phyloP scores from a whole-genome alignment of 2,888 invertebrate genomes.

The Yponomeuta sedellus region DNA sequence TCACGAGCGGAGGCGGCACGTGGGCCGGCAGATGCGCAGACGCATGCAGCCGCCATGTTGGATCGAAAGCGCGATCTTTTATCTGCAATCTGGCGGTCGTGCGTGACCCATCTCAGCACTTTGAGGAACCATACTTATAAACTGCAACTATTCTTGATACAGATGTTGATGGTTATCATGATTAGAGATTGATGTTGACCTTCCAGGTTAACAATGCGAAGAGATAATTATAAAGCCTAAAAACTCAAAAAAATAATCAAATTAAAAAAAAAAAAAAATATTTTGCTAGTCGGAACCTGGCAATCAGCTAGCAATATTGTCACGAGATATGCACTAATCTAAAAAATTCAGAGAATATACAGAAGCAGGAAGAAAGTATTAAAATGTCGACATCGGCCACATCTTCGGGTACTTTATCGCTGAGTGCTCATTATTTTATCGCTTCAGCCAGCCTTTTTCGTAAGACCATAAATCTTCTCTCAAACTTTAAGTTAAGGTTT shows the following conservation, averaged over 20 bases:
- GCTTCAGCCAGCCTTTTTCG: constrained; percentile 12
- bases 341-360: not conserved
- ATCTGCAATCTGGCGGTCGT: constrained; percentile 51
- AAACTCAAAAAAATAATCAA: no score
- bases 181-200: no score
- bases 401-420: constrained; percentile 5
- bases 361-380: not conserved
- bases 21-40: constrained; percentile 70
- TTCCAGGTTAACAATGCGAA: no score
- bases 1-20: constrained; percentile 59
- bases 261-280: no score
- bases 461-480: constrained; percentile 11
- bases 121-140: not conserved
- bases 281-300: no score
- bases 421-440: constrained; percentile 11
- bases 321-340: no score
- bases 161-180: not conserved
- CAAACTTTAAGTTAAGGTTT: constrained; percentile 9
- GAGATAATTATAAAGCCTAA: no score
- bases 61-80: constrained; percentile 42
- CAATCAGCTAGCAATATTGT: no score
- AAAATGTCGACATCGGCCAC: not conserved
- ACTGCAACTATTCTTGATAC: not conserved
- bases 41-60: constrained; percentile 45
- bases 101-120: constrained; percentile 44